Percentiles rank a stretch among this genome's conserved stretches.
Conservation (phyloP, 2,113 vertebrate species). For the Chaetodon auriga region DNA sequence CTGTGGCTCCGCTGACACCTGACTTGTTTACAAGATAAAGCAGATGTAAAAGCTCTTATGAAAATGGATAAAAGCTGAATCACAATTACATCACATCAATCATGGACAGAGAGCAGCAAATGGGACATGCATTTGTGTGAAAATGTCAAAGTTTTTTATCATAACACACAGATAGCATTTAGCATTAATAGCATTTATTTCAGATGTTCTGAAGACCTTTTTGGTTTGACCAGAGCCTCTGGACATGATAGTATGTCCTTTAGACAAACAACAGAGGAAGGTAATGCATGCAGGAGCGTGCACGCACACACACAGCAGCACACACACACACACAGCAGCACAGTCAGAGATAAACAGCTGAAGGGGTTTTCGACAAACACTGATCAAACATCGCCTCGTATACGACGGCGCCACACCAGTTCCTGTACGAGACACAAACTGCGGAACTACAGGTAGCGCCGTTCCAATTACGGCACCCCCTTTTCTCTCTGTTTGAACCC, state of each 20-base stretch:
- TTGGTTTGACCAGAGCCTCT: constrained; percentile 17
- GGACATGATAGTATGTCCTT: constrained; percentile 16
- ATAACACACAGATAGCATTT: constrained; percentile 15
- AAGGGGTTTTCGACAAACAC: constrained; percentile 40
- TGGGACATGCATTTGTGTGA: constrained; percentile 6
- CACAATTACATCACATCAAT: constrained; percentile 30
- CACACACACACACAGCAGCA: not conserved
- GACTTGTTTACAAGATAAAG: constrained; percentile 43
- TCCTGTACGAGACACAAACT: constrained; percentile 9
- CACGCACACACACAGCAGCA: not conserved
- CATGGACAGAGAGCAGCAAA: constrained; percentile 18
- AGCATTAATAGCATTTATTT: constrained; percentile 12
- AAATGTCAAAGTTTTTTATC: constrained; percentile 56
- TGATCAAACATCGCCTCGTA: constrained; percentile 40
- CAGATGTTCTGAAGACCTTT: constrained; percentile 27
- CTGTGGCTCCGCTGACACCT: not conserved
- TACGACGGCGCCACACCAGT: constrained; percentile 36
- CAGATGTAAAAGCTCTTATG: constrained; percentile 42
- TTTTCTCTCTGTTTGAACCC: constrained; percentile 59
- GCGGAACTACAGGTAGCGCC: constrained; percentile 27
- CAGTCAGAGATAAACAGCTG: constrained; percentile 35
- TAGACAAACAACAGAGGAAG: constrained; percentile 28
- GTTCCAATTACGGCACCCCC: constrained; percentile 39
- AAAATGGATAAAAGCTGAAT: constrained; percentile 45
- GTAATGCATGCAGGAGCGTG: constrained; percentile 10